phyloP scores from a whole-genome alignment of 2,113 vertebrate genomes.

The Ammospiza caudacuta region DNA sequence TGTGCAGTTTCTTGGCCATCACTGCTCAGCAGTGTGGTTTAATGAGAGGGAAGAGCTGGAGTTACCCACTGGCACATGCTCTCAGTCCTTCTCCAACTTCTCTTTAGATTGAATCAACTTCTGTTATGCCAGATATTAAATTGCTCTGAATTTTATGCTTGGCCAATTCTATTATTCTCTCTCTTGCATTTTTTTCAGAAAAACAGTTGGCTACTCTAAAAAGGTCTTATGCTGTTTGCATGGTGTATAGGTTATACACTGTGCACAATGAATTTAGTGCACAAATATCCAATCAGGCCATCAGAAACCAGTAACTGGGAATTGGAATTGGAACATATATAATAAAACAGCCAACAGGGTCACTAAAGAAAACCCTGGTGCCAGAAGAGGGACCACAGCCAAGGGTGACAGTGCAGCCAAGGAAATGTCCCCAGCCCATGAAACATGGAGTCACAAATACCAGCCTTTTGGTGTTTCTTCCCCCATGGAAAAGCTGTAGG shows the following conservation, averaged over 20 bases:
- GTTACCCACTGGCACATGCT: not conserved
- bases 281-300: not conserved
- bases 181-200: not conserved
- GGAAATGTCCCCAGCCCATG: not conserved
- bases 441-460: not conserved
- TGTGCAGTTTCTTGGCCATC: not conserved
- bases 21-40: not conserved
- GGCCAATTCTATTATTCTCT: not conserved
- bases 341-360: not conserved
- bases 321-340: not conserved
- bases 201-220: not conserved
- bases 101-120: conserved; percentile 14
- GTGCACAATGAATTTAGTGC: not conserved
- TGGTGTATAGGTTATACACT: not conserved
- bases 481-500: not conserved
- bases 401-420: not conserved
- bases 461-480: not conserved
- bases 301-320: not conserved
- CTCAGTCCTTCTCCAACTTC: not conserved
- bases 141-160: not conserved
- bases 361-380: not conserved
- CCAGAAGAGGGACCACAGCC: not conserved
- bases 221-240: not conserved
- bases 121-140: not conserved
- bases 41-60: not conserved